Evolutionary conservation across 2,113 vertebrate species (phyloP), one percentile per base, ranked within the genome.

Genomic region (Gasterosteus aculeatus): DNA sequence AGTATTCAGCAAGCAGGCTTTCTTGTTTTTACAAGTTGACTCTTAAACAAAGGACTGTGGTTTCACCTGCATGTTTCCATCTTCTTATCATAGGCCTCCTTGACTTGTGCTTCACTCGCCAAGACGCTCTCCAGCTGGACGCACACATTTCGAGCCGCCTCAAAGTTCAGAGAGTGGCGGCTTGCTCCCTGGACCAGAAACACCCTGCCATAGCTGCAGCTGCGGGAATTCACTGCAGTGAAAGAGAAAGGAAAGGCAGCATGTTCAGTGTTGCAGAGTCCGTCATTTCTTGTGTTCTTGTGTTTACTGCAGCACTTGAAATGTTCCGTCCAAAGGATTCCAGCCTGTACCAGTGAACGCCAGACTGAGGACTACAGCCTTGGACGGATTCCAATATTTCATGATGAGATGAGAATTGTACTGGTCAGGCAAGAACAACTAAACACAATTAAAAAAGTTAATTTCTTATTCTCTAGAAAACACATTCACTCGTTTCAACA

Each of bases 41-140:
- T 29, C 12, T 60, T 14, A 6, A 9, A 68, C 10, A 22, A 72
- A 59, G 3, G 14, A 0, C 16, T 10, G 29, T 70, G 14, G 1
- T 46, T 83, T 89, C 70, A 98, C 97, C 98, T 97, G 96, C 98
- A 99, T 10, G 95, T 98, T 91, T 99, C 81, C 87, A 98, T 94
- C 0, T 70, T 85, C 1, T 57, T 31, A 0, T 0, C 0, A n/a
- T 84, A 90, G 38, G 97, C 97, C 35, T 5, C 6, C 4, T 38
- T 0, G 83, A 97, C 35, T 84, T 98, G 93, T 0, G 91, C 90
- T 38, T 5, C 42, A 59, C 78, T 95, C 76, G 97, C 94, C 79
- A 98, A 78, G 4, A 84, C 91, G 57, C 85, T 92, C 0, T 85
- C 84, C 56, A 96, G 92, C 51, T 92, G 89, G 58, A 81, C 31